Conservation (phyloP, 2,797 vertebrate genomes). For the Molossus alvarezi region DNA sequence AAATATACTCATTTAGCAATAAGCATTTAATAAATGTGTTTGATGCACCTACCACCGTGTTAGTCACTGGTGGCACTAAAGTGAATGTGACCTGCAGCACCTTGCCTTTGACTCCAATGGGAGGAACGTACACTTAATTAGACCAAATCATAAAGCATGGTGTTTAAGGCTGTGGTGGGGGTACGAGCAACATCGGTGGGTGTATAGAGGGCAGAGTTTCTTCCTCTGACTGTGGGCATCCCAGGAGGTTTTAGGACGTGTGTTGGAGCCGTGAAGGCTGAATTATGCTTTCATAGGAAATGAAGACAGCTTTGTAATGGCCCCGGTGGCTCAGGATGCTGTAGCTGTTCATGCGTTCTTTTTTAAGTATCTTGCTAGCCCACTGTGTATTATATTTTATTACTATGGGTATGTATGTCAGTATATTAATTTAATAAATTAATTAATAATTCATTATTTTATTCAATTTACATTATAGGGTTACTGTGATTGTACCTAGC, state of each 20-base stretch:
- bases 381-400: not conserved
- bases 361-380: not conserved
- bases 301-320: not conserved
- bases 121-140: not conserved
- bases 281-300: not conserved
- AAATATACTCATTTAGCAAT: conserved; percentile 1
- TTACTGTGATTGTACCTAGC: not conserved
- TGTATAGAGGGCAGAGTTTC: not conserved
- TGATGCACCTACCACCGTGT: not conserved
- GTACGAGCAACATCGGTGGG: not conserved
- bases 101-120: not conserved
- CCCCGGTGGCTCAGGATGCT: not conserved
- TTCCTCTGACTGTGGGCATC: not conserved
- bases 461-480: conserved; percentile 21
- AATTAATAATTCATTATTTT: not conserved
- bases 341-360: not conserved
- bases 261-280: not conserved
- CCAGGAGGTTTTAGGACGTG: not conserved
- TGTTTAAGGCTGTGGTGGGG: not conserved
- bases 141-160: not conserved
- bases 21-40: not conserved
- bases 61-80: not conserved
- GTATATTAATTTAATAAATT: not conserved
- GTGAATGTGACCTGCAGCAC: not conserved
- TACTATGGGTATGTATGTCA: not conserved